These are phyloP conservation scores for Pararge aegeria DNA, from an alignment of 1,140 invertebrate species.

Conservation along the genomic window DNA sequence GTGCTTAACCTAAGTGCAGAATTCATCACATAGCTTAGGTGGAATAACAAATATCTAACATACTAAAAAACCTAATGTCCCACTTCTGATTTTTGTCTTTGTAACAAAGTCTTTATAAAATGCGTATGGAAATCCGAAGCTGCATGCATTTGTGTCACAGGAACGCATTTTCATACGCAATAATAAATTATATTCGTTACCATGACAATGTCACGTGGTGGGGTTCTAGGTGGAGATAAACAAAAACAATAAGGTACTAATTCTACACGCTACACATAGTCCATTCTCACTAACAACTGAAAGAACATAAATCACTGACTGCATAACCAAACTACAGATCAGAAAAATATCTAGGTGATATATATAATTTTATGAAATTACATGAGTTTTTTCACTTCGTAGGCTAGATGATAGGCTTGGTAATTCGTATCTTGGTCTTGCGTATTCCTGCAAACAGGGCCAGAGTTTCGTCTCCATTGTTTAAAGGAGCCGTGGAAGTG, in stretches of 20 bases:
- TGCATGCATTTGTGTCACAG: too few species aligned
- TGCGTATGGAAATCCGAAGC: too few species aligned
- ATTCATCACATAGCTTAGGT: background rate
- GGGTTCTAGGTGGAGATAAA: background rate
- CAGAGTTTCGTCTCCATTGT: constrained; percentile 68
- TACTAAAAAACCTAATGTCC: background rate
- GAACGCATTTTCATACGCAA: background rate
- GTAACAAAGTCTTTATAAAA: background rate
- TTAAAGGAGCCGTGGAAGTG: constrained; percentile 42
- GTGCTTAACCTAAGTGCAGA: constrained; percentile 19
- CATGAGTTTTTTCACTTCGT: constrained; percentile 99
- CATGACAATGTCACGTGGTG: background rate
- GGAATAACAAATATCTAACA: background rate
- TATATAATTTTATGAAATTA: constrained; percentile 82
- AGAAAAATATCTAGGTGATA: constrained; percentile 59
- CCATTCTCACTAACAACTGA: constrained; percentile 13
- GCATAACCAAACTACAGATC: constrained; percentile 32
- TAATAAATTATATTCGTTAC: background rate
- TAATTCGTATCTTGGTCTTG: constrained; percentile 93
- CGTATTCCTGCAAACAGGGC: constrained; percentile 80
- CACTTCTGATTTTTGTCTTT: background rate
- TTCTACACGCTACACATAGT: constrained; percentile 18
- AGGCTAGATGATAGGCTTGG: constrained; percentile 98
- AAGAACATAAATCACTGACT: constrained; percentile 11
- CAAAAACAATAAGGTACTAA: background rate